These are phyloP conservation scores for Diuraphis noxia DNA, from an alignment of 1,140 invertebrate species.

Conservation along the genomic window DNA sequence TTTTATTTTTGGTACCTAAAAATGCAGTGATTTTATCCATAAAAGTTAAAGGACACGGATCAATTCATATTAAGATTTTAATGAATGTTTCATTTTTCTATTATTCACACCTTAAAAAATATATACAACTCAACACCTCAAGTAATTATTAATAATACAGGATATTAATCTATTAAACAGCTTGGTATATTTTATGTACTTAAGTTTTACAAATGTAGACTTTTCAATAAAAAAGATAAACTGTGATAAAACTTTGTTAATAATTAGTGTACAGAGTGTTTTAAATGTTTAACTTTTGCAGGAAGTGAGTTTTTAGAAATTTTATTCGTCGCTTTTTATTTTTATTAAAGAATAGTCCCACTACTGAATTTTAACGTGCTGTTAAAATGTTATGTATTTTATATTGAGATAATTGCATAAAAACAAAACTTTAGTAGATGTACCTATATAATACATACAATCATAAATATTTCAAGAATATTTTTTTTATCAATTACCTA, in stretches of 20 bases:
- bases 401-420: background rate
- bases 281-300: background rate
- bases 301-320: background rate
- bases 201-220: background rate
- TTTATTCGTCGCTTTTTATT: background rate
- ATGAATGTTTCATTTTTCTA: background rate
- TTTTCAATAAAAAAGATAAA: slow-evolving; percentile 4
- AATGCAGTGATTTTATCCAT: background rate
- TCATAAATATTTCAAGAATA: background rate
- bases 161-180: background rate
- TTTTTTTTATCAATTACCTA: too few species aligned
- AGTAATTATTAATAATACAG: background rate
- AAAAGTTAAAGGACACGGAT: background rate
- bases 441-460: background rate
- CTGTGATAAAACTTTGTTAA: background rate
- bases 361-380: background rate
- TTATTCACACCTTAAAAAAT: background rate
- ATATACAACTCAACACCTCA: background rate
- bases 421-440: background rate
- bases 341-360: background rate
- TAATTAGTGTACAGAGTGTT: background rate
- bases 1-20: background rate
- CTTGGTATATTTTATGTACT: background rate
- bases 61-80: background rate
- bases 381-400: background rate